Base-by-base conservation (phyloP, 2,113 vertebrate species). In the zebrafish (Danio rerio) region DNA sequence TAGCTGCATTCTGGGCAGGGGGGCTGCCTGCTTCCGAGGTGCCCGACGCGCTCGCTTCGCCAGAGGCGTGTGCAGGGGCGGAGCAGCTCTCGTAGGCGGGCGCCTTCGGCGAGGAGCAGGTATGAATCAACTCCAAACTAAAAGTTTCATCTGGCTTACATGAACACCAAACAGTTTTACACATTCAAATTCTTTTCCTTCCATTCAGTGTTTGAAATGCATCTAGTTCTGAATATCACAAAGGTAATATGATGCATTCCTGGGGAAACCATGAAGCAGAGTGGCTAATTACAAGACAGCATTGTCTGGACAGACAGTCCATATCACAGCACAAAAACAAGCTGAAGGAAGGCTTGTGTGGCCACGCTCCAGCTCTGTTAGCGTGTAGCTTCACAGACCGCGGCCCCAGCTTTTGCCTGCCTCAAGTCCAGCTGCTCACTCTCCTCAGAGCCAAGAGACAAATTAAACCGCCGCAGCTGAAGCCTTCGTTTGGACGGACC, bases 351-450 rank as follows among this genome's bases (percentile, higher is more conserved):
- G 68, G 20, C 20, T 21, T 66, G 9, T 15, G 45, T 65, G 72
- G 81, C 73, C 45, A 55, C 12, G 56, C 59, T 81, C 71, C 83
- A 78, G 81, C 31, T 62, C 77, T 62, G 80, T 58, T 62, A 82
- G 70, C 45, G 49, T 49, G 31, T 56, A 56, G 52, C 81, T 78
- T 18, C 43, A 42, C 68, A 79, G 56, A 77, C 69, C 65, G 21
- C 13, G 42, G 42, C 61, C 58, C 70, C 66, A 58, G 69, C 47
- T 65, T 55, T 56, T 20, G 70, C 20, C 81, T 53, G 81, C 71
- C 31, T 49, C 81, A 70, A 61, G 47, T 71, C 78, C 70, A 83
- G 77, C 81, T 85, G 70, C 71, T 81, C 65, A 11, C 47, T 69
- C 56, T 40, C n/a, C 65, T 81, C 40, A 16, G 65, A 83, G 70